Conservation (phyloP, 2,113 vertebrate genomes). For the Paraplagusia blochii region DNA sequence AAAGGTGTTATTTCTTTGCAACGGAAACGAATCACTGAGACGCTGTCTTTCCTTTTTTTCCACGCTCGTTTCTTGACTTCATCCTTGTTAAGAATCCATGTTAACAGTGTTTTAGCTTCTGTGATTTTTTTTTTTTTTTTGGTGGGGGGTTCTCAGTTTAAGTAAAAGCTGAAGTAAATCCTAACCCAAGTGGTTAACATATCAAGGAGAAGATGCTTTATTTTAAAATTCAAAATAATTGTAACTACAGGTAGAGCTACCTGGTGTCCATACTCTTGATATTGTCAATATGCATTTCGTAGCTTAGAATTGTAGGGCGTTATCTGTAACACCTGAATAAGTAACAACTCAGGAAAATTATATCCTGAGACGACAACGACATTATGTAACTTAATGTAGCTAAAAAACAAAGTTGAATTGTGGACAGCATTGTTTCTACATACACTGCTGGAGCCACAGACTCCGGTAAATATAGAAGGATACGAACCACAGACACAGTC, state of each 20-base stretch:
- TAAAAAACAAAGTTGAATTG: conserved; percentile 1
- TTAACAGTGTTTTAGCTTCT: conserved; percentile 73
- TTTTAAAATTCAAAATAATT: conserved; percentile 40
- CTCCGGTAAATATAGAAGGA: conserved; percentile 9
- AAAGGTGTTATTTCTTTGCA: conserved; percentile 39
- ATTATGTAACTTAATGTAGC: conserved; percentile 53
- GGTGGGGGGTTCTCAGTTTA: conserved; percentile 39
- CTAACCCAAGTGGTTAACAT: conserved; percentile 49
- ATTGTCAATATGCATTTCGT: conserved; percentile 32
- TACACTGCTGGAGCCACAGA: conserved; percentile 45
- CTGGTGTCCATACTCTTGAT: conserved; percentile 46
- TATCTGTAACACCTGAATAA: conserved; percentile 17
- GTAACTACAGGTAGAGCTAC: conserved; percentile 48
- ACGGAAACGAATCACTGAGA: conserved; percentile 32
- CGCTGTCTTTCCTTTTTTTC: conserved; percentile 16
- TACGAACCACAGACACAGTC: conserved; percentile 9
- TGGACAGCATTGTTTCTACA: conserved; percentile 14
- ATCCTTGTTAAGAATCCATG: conserved; percentile 28
- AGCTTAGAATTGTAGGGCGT: conserved; percentile 40
- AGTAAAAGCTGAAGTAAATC: conserved; percentile 46
- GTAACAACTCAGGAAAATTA: conserved; percentile 27
- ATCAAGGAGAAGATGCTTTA: conserved; percentile 49
- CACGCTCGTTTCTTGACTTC: conserved; percentile 10
- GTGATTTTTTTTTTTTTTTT: conserved; percentile 60
- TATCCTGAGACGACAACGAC: conserved; percentile 32